Conservation (phyloP, 2,113 vertebrate genomes). For the Apodemus sylvaticus region DNA sequence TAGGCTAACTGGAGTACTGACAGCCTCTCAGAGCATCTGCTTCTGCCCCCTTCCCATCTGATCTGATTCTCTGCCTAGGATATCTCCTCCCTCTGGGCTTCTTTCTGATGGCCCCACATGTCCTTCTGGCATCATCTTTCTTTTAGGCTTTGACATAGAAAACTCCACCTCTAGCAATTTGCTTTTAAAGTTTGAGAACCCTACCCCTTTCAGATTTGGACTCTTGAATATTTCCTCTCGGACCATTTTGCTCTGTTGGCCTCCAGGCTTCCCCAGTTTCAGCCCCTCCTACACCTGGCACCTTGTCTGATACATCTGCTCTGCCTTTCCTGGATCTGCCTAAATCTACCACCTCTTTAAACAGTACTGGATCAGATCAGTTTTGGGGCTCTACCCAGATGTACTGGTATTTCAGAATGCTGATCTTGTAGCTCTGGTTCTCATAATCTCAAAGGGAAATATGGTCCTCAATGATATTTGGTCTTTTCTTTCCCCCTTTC, state of each 20-base stretch:
- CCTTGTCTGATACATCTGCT: not conserved
- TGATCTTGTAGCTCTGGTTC: not conserved
- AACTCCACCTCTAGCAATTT: not conserved
- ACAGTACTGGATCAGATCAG: not conserved
- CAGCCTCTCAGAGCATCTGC: not conserved
- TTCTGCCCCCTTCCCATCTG: not conserved
- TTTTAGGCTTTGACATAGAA: not conserved
- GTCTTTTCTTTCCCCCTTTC: not conserved
- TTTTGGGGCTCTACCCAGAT: not conserved
- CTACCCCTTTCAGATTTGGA: not conserved
- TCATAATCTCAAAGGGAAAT: not conserved
- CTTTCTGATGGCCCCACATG: not conserved
- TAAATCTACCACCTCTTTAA: not conserved
- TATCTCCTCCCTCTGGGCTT: not conserved
- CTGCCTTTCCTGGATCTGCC: not conserved
- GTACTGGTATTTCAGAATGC: not conserved
- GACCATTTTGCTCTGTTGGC: not conserved
- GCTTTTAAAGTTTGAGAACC: not conserved
- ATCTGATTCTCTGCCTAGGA: not conserved
- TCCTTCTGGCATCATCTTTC: not conserved
- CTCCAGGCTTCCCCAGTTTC: not conserved
- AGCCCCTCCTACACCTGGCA: not conserved
- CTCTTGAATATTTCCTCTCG: not conserved
- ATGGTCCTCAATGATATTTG: not conserved
- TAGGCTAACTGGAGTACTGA: not conserved